phyloP scores from a whole-genome alignment of 2,797 vertebrate species.

The Percopsis omiscomaycus region DNA sequence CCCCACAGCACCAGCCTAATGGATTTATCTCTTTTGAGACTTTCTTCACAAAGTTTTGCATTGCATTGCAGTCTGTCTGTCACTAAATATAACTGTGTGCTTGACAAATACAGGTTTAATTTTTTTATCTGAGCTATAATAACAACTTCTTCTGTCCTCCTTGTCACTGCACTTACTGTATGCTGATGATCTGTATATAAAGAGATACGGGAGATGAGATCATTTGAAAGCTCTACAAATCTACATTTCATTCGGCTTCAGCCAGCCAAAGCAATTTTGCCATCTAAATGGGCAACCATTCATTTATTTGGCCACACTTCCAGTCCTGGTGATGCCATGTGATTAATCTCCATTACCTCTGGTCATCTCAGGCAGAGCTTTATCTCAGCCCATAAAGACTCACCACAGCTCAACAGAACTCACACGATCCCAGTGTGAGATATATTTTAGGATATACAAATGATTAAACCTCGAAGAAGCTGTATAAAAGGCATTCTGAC shows the following conservation, averaged over 20 bases:
- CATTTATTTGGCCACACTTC: constrained; percentile 2
- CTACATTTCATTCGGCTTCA: neutral
- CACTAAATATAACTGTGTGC: too few species aligned
- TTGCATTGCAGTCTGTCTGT: too few species aligned
- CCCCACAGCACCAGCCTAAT: neutral
- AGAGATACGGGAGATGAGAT: too few species aligned
- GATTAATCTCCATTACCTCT: neutral
- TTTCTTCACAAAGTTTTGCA: too few species aligned
- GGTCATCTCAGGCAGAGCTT: neutral
- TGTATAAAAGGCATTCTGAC: constrained; percentile 7
- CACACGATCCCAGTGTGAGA: constrained; percentile 16
- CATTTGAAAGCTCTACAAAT: too few species aligned
- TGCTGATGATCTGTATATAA: too few species aligned
- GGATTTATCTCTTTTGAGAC: neutral
- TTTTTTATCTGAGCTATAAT: neutral
- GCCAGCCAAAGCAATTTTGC: constrained; percentile 5
- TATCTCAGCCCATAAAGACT: too few species aligned
- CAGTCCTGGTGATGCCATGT: neutral
- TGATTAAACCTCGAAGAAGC: constrained; percentile 41
- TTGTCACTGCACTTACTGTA: neutral
- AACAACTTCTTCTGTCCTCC: too few species aligned
- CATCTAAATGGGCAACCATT: constrained; percentile 18
- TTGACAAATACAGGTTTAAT: too few species aligned
- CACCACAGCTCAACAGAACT: too few species aligned
- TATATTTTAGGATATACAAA: constrained; percentile 18